Evolutionary conservation across 2,113 vertebrate genomes (phyloP), one percentile per base, ranked within the genome.

Genomic region (Cnemophilus loriae): DNA sequence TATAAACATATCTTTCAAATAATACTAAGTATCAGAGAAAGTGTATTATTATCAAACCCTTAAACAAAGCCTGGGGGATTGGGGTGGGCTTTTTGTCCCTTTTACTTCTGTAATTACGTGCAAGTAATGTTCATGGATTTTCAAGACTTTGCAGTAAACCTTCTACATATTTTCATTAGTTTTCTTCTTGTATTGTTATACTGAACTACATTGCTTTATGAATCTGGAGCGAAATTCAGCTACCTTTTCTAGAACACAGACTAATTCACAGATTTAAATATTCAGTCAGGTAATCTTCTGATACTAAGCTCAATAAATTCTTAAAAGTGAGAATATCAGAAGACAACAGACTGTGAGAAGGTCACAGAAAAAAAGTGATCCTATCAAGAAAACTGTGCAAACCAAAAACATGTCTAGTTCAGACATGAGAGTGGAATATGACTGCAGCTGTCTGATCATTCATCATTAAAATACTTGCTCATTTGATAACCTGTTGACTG

Each of bases 1-100:
- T 44, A 73, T 44, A 94, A 95, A 94, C 78, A 74, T 21, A 81
- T 28, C 74, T 87, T 94, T 93, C 70, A 89, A 91, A 84, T 71
- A 91, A 80, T 61, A 63, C 55, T 46, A 41, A 5, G 1, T 57
- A 92, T 37, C 53, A 84, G 59, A 74, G 61, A 86, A 94, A 84
- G 27, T 17, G 16, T n/a, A 8, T 57, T 74, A 68, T 44, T 81
- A 69, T 47, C 74, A 87, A 96, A 94, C 37, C 28, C 32, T 55
- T 76, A 55, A 84, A 87, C 37, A 91, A 87, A 39, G 41, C 37
- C 74, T 46, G 4, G 19, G 30, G 22, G 19, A 33, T 32, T 71
- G 20, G 19, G 24, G 17, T 57, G 17, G 11, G 1, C 1, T 42
- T 69, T 86, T 57, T 60, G 21, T 4, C 4, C 4, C 12, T 18